Conservation (phyloP, 2,888 invertebrate genomes). For the Heliconius cydno region DNA sequence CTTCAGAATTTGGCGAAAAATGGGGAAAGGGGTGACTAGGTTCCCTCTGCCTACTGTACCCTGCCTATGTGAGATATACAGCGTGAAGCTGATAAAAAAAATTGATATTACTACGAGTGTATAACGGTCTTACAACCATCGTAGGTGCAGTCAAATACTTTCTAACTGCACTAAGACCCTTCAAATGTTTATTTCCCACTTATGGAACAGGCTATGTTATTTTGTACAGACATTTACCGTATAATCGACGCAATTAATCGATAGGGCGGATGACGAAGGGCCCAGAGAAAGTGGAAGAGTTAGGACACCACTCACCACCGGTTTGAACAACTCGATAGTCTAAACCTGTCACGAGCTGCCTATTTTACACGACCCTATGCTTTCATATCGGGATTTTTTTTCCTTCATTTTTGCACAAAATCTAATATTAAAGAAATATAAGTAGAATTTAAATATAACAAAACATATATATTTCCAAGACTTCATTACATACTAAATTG, state of each 20-base stretch:
- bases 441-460: background rate
- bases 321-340: constrained; percentile 32
- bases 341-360: constrained; percentile 32
- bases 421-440: background rate
- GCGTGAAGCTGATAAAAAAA: no score
- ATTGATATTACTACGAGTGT: no score
- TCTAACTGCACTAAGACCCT: background rate
- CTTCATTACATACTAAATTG: background rate
- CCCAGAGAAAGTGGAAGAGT: constrained; percentile 40
- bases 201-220: background rate
- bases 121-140: no score
- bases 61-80: no score
- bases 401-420: background rate
- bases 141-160: background rate
- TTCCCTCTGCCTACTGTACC: no score
- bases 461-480: background rate
- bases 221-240: background rate
- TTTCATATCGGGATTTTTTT: constrained; percentile 27
- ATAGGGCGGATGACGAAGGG: constrained; percentile 40
- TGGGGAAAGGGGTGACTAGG: no score
- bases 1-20: no score
- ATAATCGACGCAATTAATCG: constrained; percentile 38
- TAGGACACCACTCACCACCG: constrained; percentile 33
- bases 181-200: background rate
- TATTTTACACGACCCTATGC: constrained; percentile 27